Evolutionary conservation across 2,113 vertebrate species (phyloP).

Genomic region (Cyanoderma ruficeps): DNA sequence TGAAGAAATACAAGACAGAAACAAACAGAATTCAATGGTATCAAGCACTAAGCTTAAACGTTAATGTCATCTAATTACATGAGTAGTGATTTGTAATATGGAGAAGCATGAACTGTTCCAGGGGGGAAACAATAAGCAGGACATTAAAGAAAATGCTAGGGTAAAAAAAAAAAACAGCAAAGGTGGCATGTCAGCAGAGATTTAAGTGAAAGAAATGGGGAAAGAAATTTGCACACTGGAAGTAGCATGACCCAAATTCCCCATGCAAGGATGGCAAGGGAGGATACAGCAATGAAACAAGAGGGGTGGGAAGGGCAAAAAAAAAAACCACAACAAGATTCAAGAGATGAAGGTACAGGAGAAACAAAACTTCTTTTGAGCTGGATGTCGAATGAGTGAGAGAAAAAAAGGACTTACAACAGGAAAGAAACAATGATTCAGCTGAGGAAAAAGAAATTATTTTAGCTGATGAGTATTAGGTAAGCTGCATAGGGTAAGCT

Average conservation of each 20-base stretch:
- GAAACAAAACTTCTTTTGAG: neutral
- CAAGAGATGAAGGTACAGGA: neutral
- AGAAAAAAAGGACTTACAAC: neutral
- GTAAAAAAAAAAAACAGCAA: neutral
- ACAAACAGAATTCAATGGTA: neutral
- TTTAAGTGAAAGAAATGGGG: neutral
- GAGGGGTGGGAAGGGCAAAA: neutral
- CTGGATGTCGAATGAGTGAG: neutral
- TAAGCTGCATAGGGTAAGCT: neutral
- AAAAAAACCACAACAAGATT: neutral
- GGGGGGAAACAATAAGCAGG: neutral
- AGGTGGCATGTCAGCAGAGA: neutral
- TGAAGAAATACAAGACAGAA: neutral
- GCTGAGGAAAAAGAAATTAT: neutral
- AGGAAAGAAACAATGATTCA: neutral
- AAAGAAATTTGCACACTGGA: neutral
- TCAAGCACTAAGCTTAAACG: fast-evolving
- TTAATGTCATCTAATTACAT: neutral
- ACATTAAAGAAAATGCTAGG: neutral
- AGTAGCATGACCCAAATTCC: neutral
- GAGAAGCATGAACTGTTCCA: neutral
- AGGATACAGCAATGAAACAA: neutral
- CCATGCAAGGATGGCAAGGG: neutral
- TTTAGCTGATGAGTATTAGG: neutral
- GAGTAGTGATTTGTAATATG: neutral